These are phyloP conservation scores for Dusona sp. DNA, from an alignment of 2,888 invertebrate species.

Conservation along the genomic window DNA sequence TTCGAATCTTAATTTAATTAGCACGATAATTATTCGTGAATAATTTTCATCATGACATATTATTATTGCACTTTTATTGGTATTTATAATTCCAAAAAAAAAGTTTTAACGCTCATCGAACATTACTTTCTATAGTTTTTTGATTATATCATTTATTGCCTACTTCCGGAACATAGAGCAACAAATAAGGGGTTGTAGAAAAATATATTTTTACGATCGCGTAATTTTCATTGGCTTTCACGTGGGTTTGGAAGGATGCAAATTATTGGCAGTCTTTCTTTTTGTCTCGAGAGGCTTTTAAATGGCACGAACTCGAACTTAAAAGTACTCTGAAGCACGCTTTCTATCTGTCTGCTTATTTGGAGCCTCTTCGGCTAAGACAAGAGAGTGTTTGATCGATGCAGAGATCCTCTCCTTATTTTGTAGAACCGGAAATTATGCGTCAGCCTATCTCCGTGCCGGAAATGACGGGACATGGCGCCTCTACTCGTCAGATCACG, in stretches of 20 bases:
- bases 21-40: background rate
- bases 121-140: too few relatives aligned
- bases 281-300: conserved; percentile 53
- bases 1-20: background rate
- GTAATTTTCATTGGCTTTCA: conserved; percentile 40
- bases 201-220: conserved; percentile 44
- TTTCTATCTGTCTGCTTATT: conserved; percentile 72
- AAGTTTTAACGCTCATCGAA: background rate
- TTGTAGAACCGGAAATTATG: conserved; percentile 83
- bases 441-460: conserved; percentile 83
- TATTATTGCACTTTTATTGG: background rate
- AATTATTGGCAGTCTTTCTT: conserved; percentile 32
- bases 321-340: conserved; percentile 71
- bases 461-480: conserved; percentile 80
- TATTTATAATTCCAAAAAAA: background rate
- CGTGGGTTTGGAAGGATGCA: conserved; percentile 25
- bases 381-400: conserved; percentile 84
- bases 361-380: conserved; percentile 68
- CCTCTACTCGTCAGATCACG: conserved; percentile 78
- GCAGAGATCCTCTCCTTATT: conserved; percentile 77
- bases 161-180: background rate
- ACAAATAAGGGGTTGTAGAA: background rate
- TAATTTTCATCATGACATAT: background rate
- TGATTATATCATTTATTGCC: background rate
- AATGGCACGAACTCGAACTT: conserved; percentile 46